Evolutionary conservation across 2,797 vertebrate species (phyloP).

Genomic region (Sebastiscus albofasciatus): DNA sequence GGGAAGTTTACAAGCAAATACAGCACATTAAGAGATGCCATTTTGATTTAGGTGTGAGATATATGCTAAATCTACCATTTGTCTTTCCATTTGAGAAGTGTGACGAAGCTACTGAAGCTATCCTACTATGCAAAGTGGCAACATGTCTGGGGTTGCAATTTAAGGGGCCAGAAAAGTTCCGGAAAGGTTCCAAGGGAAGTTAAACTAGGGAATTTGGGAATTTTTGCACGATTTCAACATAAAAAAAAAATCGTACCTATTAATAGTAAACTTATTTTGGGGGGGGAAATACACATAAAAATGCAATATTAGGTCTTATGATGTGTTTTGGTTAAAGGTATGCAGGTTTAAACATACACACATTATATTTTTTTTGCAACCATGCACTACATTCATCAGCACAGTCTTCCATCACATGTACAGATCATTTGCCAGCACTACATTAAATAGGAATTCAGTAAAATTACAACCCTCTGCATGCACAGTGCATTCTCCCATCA

Average conservation of each 20-base stretch:
- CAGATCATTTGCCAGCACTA: not conserved
- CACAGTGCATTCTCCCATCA: not conserved
- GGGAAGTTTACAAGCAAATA: not conserved
- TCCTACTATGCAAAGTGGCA: not conserved
- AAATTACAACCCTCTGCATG: not conserved
- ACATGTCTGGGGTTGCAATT: not conserved
- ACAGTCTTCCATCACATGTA: not conserved
- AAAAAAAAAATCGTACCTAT: not conserved
- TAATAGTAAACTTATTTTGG: not conserved
- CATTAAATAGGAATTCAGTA: not conserved
- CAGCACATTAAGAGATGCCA: not conserved
- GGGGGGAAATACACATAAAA: too few relatives aligned
- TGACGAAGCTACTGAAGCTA: not conserved
- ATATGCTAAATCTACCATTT: not conserved
- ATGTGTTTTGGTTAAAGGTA: not conserved
- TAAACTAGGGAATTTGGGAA: not conserved
- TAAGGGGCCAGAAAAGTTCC: not conserved
- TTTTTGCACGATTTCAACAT: not conserved
- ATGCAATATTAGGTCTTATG: not conserved
- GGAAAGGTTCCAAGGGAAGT: not conserved
- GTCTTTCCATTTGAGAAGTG: not conserved
- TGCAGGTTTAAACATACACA: not conserved
- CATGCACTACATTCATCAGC: not conserved
- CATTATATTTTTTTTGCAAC: not conserved
- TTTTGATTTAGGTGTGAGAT: not conserved